These are phyloP conservation scores for Hemistola chrysoprasaria DNA, from an alignment of 2,888 invertebrate species.

Conservation along the genomic window DNA sequence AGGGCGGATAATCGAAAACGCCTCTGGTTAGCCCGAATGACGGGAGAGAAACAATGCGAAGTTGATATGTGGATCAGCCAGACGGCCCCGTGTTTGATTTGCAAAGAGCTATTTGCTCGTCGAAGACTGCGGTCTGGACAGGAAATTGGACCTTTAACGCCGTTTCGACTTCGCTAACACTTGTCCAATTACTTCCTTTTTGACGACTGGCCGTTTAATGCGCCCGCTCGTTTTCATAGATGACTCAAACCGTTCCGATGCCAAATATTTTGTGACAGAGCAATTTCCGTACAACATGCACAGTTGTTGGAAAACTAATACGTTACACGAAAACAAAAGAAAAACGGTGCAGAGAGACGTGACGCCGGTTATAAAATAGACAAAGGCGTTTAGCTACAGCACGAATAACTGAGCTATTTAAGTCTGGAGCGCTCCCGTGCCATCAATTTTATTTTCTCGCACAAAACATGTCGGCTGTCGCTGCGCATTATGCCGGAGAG, in stretches of 20 bases:
- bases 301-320: slow-evolving; percentile 68
- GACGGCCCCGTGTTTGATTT: slow-evolving; percentile 79
- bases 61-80: slow-evolving; percentile 79
- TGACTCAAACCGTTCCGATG: slow-evolving; percentile 38
- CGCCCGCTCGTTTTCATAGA: slow-evolving; percentile 58
- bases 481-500: slow-evolving; percentile 74
- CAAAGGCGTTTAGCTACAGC: slow-evolving; percentile 75
- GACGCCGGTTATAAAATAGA: slow-evolving; percentile 76
- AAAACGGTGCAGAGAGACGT: slow-evolving; percentile 52
- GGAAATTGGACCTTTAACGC: slow-evolving; percentile 69
- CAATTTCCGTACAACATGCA: slow-evolving; percentile 65
- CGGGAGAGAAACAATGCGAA: slow-evolving; percentile 77
- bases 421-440: slow-evolving; percentile 69
- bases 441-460: slow-evolving; percentile 82
- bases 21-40: slow-evolving; percentile 76
- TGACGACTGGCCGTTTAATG: slow-evolving; percentile 51
- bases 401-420: slow-evolving; percentile 74
- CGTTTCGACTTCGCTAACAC: slow-evolving; percentile 61
- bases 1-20: slow-evolving; percentile 80
- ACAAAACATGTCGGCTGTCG: slow-evolving; percentile 81
- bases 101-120: slow-evolving; percentile 76
- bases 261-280: slow-evolving; percentile 55
- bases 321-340: slow-evolving; percentile 64
- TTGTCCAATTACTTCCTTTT: slow-evolving; percentile 71
- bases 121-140: slow-evolving; percentile 68